Conservation (phyloP, 1,140 invertebrate genomes). For the Anastrepha ludens region DNA sequence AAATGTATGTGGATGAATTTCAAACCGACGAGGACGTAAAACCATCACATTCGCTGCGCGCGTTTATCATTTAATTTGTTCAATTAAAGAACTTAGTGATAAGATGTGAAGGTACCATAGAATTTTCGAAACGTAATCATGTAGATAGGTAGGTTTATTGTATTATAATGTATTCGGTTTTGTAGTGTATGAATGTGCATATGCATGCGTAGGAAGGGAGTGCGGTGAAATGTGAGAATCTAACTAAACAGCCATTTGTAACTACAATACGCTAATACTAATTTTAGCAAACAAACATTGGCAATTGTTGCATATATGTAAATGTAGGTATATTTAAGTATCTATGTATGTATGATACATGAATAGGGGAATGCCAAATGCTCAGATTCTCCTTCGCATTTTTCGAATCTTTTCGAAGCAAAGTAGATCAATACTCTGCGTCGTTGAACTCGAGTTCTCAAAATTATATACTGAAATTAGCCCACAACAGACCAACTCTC, state of each 20-base stretch:
- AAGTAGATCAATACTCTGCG: neutral
- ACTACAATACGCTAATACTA: neutral
- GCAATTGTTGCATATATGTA: neutral
- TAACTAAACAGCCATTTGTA: neutral
- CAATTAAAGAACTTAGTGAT: conserved; percentile 51
- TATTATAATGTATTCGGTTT: neutral
- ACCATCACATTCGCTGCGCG: conserved; percentile 10
- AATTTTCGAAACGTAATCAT: conserved; percentile 36
- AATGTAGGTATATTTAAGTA: neutral
- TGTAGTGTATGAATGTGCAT: neutral
- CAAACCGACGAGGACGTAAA: neutral
- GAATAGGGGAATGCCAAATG: neutral
- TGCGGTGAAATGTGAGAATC: neutral
- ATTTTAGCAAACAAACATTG: neutral
- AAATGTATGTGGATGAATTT: conserved; percentile 36
- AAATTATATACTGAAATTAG: neutral
- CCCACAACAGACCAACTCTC: neutral
- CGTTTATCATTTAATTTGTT: conserved; percentile 43
- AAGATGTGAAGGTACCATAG: conserved; percentile 31
- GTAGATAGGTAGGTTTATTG: neutral
- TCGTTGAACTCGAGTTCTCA: neutral
- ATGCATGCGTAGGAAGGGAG: neutral
- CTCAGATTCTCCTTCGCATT: no score
- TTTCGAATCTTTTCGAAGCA: neutral
- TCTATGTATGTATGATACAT: neutral